Base-by-base conservation (phyloP, 1,140 invertebrate species). In the Drosophila leontia region DNA sequence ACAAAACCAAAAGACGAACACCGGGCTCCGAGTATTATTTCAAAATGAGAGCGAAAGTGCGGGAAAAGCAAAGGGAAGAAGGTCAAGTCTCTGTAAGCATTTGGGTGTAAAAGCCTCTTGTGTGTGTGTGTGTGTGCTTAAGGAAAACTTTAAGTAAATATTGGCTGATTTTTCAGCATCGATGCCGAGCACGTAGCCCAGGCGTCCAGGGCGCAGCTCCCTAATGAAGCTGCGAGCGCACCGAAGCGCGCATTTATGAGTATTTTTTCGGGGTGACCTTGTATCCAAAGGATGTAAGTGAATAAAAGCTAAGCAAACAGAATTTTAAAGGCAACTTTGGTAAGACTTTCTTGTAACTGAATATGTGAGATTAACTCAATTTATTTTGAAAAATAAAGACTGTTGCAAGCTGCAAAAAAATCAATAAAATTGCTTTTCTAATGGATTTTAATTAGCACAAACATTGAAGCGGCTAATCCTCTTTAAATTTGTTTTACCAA, bases 71-170 rank as follows among this genome's bases (percentile, higher is more conserved):
- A 23, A 23, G 53, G 39, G 62, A 37, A 77, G 65, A 60, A 79
- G 76, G 76, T 78, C 76, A 79, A 78, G 76, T 60, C 65, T 34
- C 45, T 62, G 57, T 48, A 69, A 67, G 75, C 62, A 77, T 77
- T 77, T 55, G 61, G 32, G 45, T 41, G 32, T 35, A 50, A 35
- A 50, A n/a, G 60, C 23, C 41, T n/a, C 53, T n/a, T 34, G 29
- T 57, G 37, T 23, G 37, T 41, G 62, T 44, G 45, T 34, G 58
- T 56, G 41, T 42, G 45, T 51, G 57, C 48, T 35, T 57, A 55
- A 41, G 59, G 51, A 57, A 65, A 70, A 84, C 70, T 80, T 84
- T 69, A 80, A 84, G 84, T 81, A 88, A 87, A 88, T 87, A 88
- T 87, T 77, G 72, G 80, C 65, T 65, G 77, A 80, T 84, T 80